Percentiles rank a stretch among this genome's conserved stretches.
phyloP scores from a whole-genome alignment of 2,113 vertebrate genomes.

The Eudorcas thomsonii region DNA sequence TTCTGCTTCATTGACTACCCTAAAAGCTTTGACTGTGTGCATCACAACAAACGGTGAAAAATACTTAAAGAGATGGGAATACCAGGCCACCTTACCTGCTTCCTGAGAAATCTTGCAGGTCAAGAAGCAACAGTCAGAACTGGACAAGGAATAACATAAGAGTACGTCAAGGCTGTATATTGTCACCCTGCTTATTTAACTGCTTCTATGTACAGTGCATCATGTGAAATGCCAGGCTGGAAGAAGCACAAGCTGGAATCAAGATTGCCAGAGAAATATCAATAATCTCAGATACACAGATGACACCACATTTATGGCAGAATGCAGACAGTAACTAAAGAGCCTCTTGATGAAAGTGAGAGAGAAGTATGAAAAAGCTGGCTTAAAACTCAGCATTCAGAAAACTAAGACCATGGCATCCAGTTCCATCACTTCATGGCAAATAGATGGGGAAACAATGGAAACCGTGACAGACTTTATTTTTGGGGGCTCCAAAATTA shows the following conservation, averaged over 20 bases:
- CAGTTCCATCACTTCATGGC: neutral
- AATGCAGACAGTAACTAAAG: neutral
- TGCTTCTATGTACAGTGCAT: neutral
- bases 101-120: neutral
- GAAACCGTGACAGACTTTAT: neutral
- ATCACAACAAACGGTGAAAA: neutral
- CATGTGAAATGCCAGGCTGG: neutral
- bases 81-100: neutral
- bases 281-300: neutral
- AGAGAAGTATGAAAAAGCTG: neutral
- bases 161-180: neutral
- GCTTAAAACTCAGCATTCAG: neutral
- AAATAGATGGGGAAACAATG: neutral
- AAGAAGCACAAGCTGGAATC: neutral
- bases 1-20: neutral
- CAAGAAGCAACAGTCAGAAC: neutral
- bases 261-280: neutral
- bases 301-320: neutral
- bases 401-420: neutral
- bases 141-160: neutral
- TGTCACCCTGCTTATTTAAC: neutral
- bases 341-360: neutral
- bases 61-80: neutral
- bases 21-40: neutral
- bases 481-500: neutral